These are phyloP conservation scores for Helicorthomorpha holstii DNA, from an alignment of 1,140 invertebrate species.

Conservation along the genomic window DNA sequence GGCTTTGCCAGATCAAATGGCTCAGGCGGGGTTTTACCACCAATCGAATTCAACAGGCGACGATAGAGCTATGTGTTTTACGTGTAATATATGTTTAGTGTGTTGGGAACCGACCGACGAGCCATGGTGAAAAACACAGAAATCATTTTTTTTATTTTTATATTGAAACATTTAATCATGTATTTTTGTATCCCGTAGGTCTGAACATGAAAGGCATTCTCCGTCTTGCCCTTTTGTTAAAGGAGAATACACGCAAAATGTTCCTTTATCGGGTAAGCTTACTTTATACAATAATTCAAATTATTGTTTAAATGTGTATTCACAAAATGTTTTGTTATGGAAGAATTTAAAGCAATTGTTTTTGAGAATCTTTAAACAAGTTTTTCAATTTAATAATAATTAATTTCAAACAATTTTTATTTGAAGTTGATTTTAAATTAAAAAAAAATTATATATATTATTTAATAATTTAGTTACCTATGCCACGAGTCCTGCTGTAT, in stretches of 20 bases:
- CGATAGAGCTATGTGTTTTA: constrained; percentile 88
- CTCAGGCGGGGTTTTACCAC: constrained; percentile 88
- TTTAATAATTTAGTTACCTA: constrained; percentile 41
- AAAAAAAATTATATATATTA: background rate
- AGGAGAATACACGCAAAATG: constrained; percentile 87
- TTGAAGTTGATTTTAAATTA: background rate
- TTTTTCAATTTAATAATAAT: background rate
- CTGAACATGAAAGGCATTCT: constrained; percentile 84
- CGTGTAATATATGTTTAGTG: constrained; percentile 77
- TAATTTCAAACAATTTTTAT: background rate
- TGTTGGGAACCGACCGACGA: constrained; percentile 93
- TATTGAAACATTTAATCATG: background rate
- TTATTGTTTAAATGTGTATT: too few species aligned
- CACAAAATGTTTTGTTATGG: too few species aligned
- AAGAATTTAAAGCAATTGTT: background rate
- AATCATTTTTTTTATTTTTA: constrained; percentile 2
- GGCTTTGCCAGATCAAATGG: constrained; percentile 87
- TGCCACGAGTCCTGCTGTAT: constrained; percentile 60
- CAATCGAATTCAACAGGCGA: constrained; percentile 73
- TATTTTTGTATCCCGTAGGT: constrained; percentile 33
- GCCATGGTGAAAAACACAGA: constrained; percentile 40
- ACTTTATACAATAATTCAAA: too few species aligned
- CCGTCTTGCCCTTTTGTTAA: constrained; percentile 81
- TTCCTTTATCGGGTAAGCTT: constrained; percentile 58
- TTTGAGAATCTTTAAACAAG: background rate